Evolutionary conservation across 2,113 vertebrate species (phyloP).

Genomic region (Aleadryas rufinucha): DNA sequence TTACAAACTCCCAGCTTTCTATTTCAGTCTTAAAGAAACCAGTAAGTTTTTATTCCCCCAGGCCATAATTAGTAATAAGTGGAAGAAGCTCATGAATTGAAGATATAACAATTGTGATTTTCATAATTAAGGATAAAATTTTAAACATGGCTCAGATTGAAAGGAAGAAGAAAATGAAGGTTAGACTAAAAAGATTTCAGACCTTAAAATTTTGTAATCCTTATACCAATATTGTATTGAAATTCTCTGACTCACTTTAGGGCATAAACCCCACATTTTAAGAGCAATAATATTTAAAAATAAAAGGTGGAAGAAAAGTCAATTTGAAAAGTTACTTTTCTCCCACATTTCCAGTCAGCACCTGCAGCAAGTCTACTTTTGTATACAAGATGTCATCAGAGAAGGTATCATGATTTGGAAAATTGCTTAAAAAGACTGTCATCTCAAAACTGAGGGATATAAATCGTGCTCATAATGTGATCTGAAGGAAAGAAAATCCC

Average conservation of each 20-base stretch:
- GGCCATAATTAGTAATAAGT: slow-evolving; percentile 17
- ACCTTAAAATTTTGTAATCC: background rate
- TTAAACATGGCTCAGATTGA: slow-evolving; percentile 25
- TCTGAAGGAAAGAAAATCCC: background rate
- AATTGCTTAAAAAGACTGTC: background rate
- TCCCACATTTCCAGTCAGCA: background rate
- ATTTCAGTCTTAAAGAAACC: background rate
- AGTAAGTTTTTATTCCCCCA: background rate
- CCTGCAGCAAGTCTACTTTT: background rate
- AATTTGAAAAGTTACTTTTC: background rate
- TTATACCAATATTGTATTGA: background rate
- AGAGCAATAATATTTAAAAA: background rate
- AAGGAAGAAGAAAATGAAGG: background rate
- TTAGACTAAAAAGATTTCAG: background rate
- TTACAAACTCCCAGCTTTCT: background rate
- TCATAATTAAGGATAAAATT: slow-evolving; percentile 45
- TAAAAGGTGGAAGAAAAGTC: background rate
- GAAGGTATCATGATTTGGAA: background rate
- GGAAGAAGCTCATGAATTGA: slow-evolving; percentile 6
- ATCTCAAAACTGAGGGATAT: background rate
- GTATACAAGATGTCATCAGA: background rate
- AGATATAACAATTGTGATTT: slow-evolving; percentile 35
- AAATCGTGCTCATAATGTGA: background rate
- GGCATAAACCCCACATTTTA: background rate
- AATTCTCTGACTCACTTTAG: background rate